A percentile compares a stretch with the other conserved stretches of the same genome.
Conservation (phyloP, 2,797 vertebrate genomes). For the Glyptemys insculpta region DNA sequence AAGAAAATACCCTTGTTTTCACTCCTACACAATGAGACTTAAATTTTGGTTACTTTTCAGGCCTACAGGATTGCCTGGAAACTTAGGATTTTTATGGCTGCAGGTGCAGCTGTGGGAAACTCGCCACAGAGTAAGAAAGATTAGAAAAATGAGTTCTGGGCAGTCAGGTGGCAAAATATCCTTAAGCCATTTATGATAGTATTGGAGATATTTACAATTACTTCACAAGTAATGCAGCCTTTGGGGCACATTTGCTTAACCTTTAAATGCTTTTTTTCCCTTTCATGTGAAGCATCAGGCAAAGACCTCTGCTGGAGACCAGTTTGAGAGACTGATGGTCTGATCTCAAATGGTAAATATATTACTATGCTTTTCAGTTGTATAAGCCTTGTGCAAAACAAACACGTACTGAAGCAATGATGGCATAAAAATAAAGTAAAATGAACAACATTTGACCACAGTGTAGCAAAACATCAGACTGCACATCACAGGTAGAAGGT, state of each 20-base stretch:
- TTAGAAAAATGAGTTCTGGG: background rate
- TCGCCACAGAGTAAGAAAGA: rapidly evolving
- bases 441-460: background rate
- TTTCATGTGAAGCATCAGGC: background rate
- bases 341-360: background rate
- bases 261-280: background rate
- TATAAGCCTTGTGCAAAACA: background rate
- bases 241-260: background rate
- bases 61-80: background rate
- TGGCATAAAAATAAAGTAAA: background rate
- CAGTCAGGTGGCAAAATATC: background rate
- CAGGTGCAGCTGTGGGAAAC: rapidly evolving
- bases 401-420: background rate
- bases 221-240: background rate
- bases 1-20: background rate
- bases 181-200: background rate
- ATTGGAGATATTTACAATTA: background rate
- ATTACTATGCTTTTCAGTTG: background rate
- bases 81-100: background rate
- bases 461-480: background rate
- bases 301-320: background rate
- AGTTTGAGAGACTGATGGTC: background rate
- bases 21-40: background rate
- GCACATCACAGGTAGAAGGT: background rate
- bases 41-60: background rate